Evolutionary conservation across 2,888 invertebrate genomes (phyloP).

Genomic region (Drosophila macrothrix): DNA sequence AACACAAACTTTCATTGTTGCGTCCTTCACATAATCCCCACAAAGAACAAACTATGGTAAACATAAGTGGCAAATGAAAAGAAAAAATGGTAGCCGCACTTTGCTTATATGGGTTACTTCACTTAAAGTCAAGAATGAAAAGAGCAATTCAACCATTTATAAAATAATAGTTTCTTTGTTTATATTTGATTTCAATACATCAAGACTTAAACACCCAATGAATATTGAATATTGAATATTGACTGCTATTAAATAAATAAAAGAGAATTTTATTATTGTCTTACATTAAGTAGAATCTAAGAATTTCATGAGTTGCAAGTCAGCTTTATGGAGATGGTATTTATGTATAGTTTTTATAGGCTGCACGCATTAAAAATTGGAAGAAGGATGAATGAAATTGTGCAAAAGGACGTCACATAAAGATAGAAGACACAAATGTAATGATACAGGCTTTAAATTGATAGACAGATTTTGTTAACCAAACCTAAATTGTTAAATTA

Average conservation of each 20-base stretch:
- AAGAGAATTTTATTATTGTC: not conserved
- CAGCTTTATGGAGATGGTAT: not conserved
- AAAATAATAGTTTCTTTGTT: not conserved
- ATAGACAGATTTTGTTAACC: not conserved
- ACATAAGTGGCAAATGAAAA: not conserved
- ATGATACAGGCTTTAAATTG: not conserved
- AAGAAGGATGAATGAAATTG: not conserved
- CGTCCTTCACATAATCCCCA: conserved; percentile 11
- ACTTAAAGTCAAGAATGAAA: not conserved
- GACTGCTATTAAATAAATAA: not conserved
- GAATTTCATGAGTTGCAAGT: not conserved
- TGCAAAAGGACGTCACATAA: not conserved
- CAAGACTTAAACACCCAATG: not conserved
- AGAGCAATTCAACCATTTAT: not conserved
- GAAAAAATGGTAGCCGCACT: not conserved
- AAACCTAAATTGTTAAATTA: not conserved
- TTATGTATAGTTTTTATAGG: not conserved
- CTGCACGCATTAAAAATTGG: not conserved
- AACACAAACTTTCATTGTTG: conserved; percentile 38
- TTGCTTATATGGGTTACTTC: not conserved
- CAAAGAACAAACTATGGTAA: conserved; percentile 2
- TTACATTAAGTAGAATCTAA: not conserved
- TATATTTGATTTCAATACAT: not conserved
- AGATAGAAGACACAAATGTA: not conserved
- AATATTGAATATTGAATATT: not conserved